These are phyloP conservation scores for Alexandromys fortis DNA, from an alignment of 2,113 vertebrate genomes.

Conservation along the genomic window DNA sequence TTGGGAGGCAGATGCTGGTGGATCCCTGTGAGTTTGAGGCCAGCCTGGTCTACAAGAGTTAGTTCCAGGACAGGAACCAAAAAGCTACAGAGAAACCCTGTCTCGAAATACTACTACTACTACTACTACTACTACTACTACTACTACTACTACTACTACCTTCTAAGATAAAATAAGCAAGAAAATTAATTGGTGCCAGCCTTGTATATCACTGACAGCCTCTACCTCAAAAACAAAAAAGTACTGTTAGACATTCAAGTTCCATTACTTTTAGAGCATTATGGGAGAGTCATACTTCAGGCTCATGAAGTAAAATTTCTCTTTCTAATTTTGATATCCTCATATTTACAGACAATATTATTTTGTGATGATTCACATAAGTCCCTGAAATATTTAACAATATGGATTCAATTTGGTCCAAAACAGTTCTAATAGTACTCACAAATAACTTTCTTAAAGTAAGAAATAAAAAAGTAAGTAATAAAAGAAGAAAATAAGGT, in stretches of 20 bases:
- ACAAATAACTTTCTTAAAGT: constrained; percentile 51
- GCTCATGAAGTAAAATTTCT: background rate
- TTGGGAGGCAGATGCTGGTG: no score
- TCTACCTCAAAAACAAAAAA: background rate
- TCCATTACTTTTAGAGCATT: background rate
- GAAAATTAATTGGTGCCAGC: background rate
- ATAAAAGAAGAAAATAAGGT: background rate
- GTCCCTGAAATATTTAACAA: constrained; percentile 43
- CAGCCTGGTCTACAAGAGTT: no score
- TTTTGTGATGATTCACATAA: constrained; percentile 24
- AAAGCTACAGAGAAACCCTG: no score
- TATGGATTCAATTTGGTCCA: background rate
- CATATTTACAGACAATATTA: constrained; percentile 32
- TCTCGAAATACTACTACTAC: no score
- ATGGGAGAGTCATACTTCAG: background rate
- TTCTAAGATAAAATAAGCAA: constrained; percentile 46
- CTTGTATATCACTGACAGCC: constrained; percentile 18
- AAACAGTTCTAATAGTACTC: background rate
- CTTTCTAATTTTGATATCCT: constrained; percentile 46
- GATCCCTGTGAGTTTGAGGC: no score
- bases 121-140: no score
- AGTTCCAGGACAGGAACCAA: no score
- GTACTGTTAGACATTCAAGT: background rate
- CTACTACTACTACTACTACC: background rate
- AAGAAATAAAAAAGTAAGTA: background rate